These are phyloP conservation scores for Cheilosia urbana DNA, from an alignment of 2,888 invertebrate species.

Conservation along the genomic window DNA sequence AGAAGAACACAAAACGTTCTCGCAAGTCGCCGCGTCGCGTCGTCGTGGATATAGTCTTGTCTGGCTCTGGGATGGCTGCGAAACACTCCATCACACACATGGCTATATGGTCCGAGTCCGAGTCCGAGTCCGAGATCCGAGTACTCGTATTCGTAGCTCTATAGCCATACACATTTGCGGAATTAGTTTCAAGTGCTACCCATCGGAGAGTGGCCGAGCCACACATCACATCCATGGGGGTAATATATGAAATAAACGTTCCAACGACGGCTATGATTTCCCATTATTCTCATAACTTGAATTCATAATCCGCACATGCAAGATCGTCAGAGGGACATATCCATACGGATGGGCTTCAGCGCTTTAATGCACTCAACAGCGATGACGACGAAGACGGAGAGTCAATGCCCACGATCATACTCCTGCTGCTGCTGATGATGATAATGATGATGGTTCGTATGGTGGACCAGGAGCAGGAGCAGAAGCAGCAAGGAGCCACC, in stretches of 20 bases:
- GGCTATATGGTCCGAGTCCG: background rate
- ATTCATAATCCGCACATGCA: constrained; percentile 74
- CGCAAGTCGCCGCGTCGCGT: constrained; percentile 49
- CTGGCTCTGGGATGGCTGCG: constrained; percentile 7
- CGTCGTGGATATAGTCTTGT: constrained; percentile 51
- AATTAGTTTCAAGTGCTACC: constrained; percentile 75
- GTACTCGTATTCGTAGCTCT: constrained; percentile 16
- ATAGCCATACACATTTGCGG: constrained; percentile 66
- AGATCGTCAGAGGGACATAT: constrained; percentile 30
- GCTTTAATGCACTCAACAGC: constrained; percentile 59
- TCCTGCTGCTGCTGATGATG: constrained; percentile 14
- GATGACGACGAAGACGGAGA: constrained; percentile 19
- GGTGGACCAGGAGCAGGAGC: constrained; percentile 48
- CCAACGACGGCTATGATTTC: constrained; percentile 72
- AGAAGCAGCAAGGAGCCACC: constrained; percentile 43
- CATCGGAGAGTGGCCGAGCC: constrained; percentile 58
- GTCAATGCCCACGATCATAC: constrained; percentile 61
- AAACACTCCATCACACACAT: constrained; percentile 63
- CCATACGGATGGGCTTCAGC: constrained; percentile 7
- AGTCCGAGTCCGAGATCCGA: too few species aligned
- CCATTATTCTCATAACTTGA: constrained; percentile 76
- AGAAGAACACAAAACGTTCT: constrained; percentile 70
- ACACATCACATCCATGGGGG: constrained; percentile 69
- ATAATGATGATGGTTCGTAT: constrained; percentile 26
- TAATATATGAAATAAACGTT: constrained; percentile 75